Conservation (phyloP, 2,113 vertebrate species). For the Colaptes auratus region DNA sequence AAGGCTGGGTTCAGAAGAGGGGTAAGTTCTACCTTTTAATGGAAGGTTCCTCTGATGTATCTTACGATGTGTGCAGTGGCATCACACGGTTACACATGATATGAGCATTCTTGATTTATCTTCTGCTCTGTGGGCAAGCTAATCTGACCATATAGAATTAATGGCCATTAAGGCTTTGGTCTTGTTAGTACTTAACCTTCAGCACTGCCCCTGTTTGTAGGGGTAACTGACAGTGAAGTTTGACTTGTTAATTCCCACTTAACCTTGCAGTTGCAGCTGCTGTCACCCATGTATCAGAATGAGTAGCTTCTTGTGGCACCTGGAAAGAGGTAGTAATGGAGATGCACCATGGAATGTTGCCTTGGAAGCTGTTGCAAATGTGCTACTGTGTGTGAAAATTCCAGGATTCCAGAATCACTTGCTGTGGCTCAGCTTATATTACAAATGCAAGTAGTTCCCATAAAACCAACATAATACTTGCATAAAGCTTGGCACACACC, state of each 20-base stretch:
- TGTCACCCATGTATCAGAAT: not conserved
- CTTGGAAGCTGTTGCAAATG: not conserved
- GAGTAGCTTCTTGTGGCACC: not conserved
- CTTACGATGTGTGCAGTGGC: rapidly evolving
- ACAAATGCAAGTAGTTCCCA: not conserved
- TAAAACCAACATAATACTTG: not conserved
- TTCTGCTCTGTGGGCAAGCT: not conserved
- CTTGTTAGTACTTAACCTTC: not conserved
- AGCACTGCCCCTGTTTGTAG: not conserved
- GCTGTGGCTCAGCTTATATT: not conserved
- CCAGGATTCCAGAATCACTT: not conserved
- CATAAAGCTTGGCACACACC: not conserved
- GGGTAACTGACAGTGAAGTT: not conserved
- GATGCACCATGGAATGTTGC: not conserved
- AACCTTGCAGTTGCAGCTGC: not conserved
- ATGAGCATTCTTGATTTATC: not conserved
- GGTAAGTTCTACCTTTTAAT: slow-evolving; percentile 82
- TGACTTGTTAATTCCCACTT: not conserved
- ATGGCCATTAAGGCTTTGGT: not conserved
- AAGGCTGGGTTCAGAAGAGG: slow-evolving; percentile 99
- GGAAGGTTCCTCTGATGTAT: not conserved
- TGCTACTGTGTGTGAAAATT: not conserved
- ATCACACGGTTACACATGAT: not conserved
- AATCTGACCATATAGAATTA: not conserved
- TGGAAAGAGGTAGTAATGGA: not conserved